Evolutionary conservation across 2,888 invertebrate genomes (phyloP).

Genomic region (Fissipunctia ypsillon): DNA sequence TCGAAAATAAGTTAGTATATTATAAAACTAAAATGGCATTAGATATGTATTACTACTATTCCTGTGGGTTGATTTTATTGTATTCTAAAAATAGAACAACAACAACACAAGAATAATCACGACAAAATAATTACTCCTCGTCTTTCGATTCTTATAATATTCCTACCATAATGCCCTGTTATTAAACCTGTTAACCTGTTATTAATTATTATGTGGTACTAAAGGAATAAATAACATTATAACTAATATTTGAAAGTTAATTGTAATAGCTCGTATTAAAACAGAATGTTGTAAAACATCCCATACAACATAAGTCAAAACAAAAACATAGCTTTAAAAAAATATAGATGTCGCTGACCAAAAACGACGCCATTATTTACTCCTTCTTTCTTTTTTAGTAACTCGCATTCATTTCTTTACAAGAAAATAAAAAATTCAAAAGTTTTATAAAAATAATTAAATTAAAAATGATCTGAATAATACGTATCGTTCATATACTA

Average conservation of each 20-base stretch:
- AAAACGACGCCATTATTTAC: slow-evolving; percentile 26
- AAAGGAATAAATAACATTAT: slow-evolving; percentile 19
- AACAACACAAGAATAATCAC: slow-evolving; percentile 1
- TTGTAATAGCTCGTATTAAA: background rate
- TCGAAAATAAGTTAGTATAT: too few relatives aligned
- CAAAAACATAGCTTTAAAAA: slow-evolving; percentile 19
- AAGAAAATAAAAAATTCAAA: background rate
- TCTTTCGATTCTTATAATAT: slow-evolving; percentile 2
- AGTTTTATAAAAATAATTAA: slow-evolving; percentile 33
- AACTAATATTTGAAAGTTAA: slow-evolving; percentile 24
- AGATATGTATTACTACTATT: background rate
- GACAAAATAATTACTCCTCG: background rate
- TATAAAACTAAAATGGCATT: background rate
- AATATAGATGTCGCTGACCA: slow-evolving; percentile 16
- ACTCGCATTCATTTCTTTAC: background rate
- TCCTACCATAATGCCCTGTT: slow-evolving; percentile 31
- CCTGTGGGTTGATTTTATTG: background rate
- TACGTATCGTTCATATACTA: background rate
- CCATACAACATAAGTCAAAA: slow-evolving; percentile 20
- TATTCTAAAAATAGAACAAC: background rate
- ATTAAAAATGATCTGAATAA: slow-evolving; percentile 11
- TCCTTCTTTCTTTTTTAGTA: background rate
- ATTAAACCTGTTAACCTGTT: too few relatives aligned
- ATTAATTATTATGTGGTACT: too few relatives aligned
- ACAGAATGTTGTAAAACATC: slow-evolving; percentile 18